phyloP scores from a whole-genome alignment of 2,888 invertebrate genomes.

The Eucriotettix oculatus region DNA sequence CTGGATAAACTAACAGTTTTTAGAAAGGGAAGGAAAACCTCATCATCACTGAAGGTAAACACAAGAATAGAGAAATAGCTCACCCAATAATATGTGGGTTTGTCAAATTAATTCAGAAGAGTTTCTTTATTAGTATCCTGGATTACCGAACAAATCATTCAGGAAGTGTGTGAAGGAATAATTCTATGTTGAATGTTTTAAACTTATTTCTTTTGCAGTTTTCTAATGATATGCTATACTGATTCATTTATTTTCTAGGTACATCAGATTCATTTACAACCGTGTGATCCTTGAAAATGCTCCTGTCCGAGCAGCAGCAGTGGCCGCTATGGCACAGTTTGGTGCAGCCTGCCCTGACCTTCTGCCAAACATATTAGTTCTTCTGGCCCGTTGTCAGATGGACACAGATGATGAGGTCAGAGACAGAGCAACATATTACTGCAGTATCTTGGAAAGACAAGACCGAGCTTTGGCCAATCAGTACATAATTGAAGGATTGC shows the following conservation, averaged over 20 bases:
- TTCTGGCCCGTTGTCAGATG: slow-evolving; percentile 75
- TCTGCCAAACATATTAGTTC: slow-evolving; percentile 64
- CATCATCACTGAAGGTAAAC: no score
- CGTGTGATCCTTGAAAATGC: slow-evolving; percentile 90
- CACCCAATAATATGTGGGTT: no score
- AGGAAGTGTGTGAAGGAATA: no score
- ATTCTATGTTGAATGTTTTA: no score
- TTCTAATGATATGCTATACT: no score
- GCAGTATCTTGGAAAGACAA: slow-evolving; percentile 58
- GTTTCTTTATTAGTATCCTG: no score
- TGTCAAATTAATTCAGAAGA: no score
- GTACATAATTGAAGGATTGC: slow-evolving; percentile 57
- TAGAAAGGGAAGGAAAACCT: no score
- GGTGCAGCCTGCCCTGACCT: slow-evolving; percentile 88
- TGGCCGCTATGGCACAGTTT: slow-evolving; percentile 93
- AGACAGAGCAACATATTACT: slow-evolving; percentile 93
- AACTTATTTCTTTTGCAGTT: no score
- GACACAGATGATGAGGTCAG: slow-evolving; percentile 98
- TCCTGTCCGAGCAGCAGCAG: slow-evolving; percentile 90
- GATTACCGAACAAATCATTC: no score
- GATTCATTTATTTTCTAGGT: slow-evolving; percentile 16
- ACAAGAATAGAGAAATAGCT: no score
- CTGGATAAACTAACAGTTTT: no score
- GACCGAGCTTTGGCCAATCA: slow-evolving; percentile 55
- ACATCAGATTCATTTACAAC: slow-evolving; percentile 48